Evolutionary conservation across 2,113 vertebrate genomes (phyloP).

Genomic region (Bos taurus): DNA sequence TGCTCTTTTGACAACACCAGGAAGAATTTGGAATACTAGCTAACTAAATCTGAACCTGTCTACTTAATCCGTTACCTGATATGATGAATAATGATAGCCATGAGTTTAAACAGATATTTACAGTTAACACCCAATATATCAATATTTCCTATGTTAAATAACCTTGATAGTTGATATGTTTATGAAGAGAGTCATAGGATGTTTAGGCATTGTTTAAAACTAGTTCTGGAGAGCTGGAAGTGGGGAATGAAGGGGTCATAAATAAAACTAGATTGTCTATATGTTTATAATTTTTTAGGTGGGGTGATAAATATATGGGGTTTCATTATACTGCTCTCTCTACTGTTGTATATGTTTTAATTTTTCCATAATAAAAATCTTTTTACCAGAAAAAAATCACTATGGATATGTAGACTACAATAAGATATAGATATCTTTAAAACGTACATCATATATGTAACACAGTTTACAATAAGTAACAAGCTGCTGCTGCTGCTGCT

Average conservation of each 20-base stretch:
- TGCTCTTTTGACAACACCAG: constrained; percentile 38
- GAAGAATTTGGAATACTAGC: neutral
- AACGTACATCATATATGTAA: neutral
- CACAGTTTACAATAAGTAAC: neutral
- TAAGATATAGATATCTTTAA: neutral
- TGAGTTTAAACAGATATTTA: neutral
- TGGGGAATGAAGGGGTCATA: neutral
- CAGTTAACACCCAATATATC: neutral
- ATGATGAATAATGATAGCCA: neutral
- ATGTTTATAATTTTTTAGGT: neutral
- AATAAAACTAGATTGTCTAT: neutral
- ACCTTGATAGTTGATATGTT: neutral
- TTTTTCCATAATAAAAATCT: constrained; percentile 11
- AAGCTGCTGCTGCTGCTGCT: neutral
- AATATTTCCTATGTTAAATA: neutral
- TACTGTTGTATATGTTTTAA: neutral
- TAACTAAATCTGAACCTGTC: neutral
- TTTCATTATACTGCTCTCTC: neutral
- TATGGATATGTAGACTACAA: neutral
- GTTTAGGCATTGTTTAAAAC: constrained; percentile 12
- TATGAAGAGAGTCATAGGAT: neutral
- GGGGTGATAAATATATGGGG: neutral
- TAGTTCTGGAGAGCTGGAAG: neutral
- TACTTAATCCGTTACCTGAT: neutral
- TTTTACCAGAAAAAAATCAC: neutral